These are phyloP conservation scores for Pseudomyrmex gracilis DNA, from an alignment of 1,140 invertebrate species.

Conservation along the genomic window DNA sequence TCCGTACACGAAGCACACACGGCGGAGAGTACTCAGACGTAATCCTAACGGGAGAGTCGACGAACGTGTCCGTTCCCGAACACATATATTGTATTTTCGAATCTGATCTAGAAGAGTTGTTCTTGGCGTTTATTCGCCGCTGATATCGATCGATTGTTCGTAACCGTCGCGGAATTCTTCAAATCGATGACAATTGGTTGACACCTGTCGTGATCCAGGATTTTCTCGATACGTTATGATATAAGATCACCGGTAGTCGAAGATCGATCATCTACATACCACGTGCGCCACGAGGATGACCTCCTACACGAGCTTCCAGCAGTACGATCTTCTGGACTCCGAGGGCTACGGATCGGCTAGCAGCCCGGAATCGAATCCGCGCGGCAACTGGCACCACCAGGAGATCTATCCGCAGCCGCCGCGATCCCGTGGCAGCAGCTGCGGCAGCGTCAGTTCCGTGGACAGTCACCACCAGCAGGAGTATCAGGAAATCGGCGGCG, in stretches of 20 bases:
- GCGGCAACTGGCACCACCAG: conserved; percentile 72
- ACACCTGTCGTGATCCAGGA: neutral
- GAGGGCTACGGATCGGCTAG: conserved; percentile 83
- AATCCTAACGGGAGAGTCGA: neutral
- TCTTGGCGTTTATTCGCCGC: neutral
- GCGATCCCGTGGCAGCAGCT: conserved; percentile 81
- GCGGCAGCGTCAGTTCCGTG: conserved; percentile 80
- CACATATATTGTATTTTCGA: neutral
- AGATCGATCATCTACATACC: conserved; percentile 39
- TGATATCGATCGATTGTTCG: neutral
- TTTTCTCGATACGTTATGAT: conserved; percentile 36
- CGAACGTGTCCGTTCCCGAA: neutral
- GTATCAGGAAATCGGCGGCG: conserved; percentile 71
- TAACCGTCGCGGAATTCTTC: neutral
- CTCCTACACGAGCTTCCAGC: conserved; percentile 79
- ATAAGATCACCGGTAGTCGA: conserved; percentile 9
- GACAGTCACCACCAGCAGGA: conserved; percentile 80
- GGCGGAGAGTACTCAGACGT: conserved; percentile 27
- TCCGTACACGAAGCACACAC: conserved; percentile 77
- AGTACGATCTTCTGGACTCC: conserved; percentile 82
- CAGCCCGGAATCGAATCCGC: conserved; percentile 81
- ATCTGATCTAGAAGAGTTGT: neutral
- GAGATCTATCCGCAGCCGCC: conserved; percentile 81
- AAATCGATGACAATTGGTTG: conserved; percentile 26
- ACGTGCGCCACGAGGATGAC: conserved; percentile 73